Evolutionary conservation across 2,113 vertebrate genomes (phyloP), one percentile per base, ranked within the genome.

Genomic region (Tragelaphus strepsiceros): DNA sequence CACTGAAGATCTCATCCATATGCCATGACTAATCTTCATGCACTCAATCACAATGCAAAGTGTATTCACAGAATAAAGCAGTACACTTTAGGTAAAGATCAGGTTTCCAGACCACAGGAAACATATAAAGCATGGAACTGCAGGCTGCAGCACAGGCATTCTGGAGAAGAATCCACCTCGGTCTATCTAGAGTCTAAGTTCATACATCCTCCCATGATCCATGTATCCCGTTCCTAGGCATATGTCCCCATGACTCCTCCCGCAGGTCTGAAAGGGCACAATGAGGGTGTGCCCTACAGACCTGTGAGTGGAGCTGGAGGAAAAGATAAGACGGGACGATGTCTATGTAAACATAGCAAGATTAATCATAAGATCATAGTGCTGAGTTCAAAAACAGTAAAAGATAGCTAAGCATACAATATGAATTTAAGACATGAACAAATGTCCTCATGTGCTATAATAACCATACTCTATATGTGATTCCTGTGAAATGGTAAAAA

Each of bases 241-340:
- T 13, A 8, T 14, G 2, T 7, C 53, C 51, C 46, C 67, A 11
- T 0, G 1, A 58, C 21, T 28, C 80, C 32, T 54, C 67, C 71
- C 24, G 4, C 2, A n/a, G 11, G 16, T 2, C 35, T 56, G 24
- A 0, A 1, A 56, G 22, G n/a, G 21, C 28, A 61, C 0, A 0
- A 0, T 32, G 43, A 93, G 64, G 39, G 43, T 82, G 12, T 74
- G 26, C 28, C 64, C 54, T 67, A 15, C 28, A 7, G 4, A 35
- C 39, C 81, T 58, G 1, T 13, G 14, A 6, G 3, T 28, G 16
- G 39, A 49, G 32, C 10, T 71, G 16, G 24, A 71, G 7, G 74
- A 67, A 82, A 49, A 90, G 81, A 91, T 54, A 81, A 53, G 21
- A 28, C 28, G 11, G 61, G 43, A 46, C 19, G 94, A 91, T 64